Percentiles rank a stretch among this genome's conserved stretches.
Conservation (phyloP, 1,140 invertebrate species). For the Pseudomyrmex flavicornis region DNA sequence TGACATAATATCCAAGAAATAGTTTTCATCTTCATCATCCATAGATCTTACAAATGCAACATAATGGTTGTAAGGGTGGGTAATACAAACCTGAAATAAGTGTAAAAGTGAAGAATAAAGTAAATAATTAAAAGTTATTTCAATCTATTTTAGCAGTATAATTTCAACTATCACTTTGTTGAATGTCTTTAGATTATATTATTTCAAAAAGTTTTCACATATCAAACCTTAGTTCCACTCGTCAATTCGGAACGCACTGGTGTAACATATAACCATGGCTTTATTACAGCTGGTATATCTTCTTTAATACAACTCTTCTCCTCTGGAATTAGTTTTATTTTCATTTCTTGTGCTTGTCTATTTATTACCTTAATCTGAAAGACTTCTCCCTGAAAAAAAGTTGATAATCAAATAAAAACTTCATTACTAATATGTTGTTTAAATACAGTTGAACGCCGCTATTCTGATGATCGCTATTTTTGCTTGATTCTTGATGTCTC, state of each 20-base stretch:
- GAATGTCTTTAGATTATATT: too few relatives aligned
- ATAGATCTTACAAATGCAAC: slow-evolving; percentile 72
- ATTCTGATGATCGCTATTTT: too few relatives aligned
- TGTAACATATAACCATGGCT: slow-evolving; percentile 73
- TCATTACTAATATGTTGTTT: too few relatives aligned
- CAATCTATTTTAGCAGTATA: not conserved
- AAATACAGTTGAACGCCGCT: too few relatives aligned
- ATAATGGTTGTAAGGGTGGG: slow-evolving; percentile 66
- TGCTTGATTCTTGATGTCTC: too few relatives aligned
- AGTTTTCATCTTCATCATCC: slow-evolving; percentile 70
- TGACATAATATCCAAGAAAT: slow-evolving; percentile 71
- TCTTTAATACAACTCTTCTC: slow-evolving; percentile 30
- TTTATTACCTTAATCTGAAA: too few relatives aligned
- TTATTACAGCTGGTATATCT: slow-evolving; percentile 63
- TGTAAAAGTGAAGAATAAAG: slow-evolving; percentile 18
- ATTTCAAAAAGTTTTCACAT: not conserved
- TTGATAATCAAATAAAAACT: too few relatives aligned
- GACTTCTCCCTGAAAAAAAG: too few relatives aligned
- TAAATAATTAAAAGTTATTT: not conserved
- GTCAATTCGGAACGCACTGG: slow-evolving; percentile 68
- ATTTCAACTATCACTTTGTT: too few relatives aligned
- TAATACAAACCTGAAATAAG: slow-evolving; percentile 72
- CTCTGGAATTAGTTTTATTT: too few relatives aligned
- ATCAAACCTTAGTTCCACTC: slow-evolving; percentile 71
- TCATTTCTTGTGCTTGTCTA: too few relatives aligned